Evolutionary conservation across 2,888 invertebrate species (phyloP), one percentile per base, ranked within the genome.

Genomic region (Ernsta delagoae): DNA sequence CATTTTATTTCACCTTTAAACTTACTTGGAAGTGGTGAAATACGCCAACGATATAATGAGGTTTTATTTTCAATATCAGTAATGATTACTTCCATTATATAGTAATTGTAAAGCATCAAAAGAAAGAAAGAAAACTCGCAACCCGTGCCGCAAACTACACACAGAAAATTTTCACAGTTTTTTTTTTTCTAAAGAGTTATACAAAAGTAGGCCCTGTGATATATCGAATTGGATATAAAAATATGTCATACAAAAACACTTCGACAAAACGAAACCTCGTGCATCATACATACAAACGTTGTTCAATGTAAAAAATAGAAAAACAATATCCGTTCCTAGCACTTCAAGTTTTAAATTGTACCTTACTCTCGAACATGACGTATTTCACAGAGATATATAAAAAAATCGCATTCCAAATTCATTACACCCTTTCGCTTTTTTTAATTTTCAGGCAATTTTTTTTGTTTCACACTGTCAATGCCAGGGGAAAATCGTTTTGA

Each of bases 261-360:
- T 34, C 31, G 66, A 66, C 34, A 53, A 66, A 66, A 66, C 16
- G 39, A 56, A 64, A 43, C 53, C 43, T 60, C 61, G 61, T 61
- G 61, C 66, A 48, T 50, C 50, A 60, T 60, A 67, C 66, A 67
- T 45, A 67, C 54, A 60, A 7, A 60, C 31, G 54, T 60, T 60
- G 31, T 45, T 16, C 16, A 54, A 60, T 54, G 41, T 54, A 39
- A 60, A 60, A 67, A 67, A 60, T 60, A 60, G 59, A 66, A 60
- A 60, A 59, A 34, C 66, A 54, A 67, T 67, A 67, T 67, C 66
- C 66, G 66, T 67, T 67, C 66, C 66, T 67, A 67, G 66, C 66
- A 67, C 67, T 67, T 39, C 45, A 59, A 12, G 9, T 61, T 61
- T 61, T 31, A 53, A 67, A 41, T 39, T 39, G 60, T 54, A 59